Percentiles rank a stretch among this genome's conserved stretches.
These are phyloP conservation scores for Sinocyclocheilus grahami DNA, from an alignment of 2,113 vertebrate species.

Conservation along the genomic window DNA sequence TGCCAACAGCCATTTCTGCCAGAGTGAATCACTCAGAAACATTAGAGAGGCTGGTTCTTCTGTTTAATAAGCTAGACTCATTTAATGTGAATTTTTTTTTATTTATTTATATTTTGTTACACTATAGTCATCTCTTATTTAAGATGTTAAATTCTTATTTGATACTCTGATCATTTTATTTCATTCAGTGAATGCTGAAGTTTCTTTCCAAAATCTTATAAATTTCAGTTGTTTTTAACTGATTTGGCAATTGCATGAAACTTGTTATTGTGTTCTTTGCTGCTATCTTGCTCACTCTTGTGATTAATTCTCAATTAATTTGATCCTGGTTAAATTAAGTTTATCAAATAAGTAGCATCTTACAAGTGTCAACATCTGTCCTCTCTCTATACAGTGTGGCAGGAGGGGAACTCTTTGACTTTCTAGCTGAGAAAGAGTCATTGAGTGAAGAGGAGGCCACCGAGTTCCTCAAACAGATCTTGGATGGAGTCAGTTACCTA, in stretches of 20 bases:
- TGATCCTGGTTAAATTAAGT: background rate
- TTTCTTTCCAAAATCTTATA: background rate
- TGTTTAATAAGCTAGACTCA: background rate
- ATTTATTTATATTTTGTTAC: background rate
- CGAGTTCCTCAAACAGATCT: slow-evolving; percentile 98
- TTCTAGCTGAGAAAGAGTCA: slow-evolving; percentile 97
- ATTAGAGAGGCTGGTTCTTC: background rate
- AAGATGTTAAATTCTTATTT: background rate
- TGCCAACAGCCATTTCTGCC: background rate
- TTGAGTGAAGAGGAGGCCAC: slow-evolving; percentile 96
- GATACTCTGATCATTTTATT: background rate
- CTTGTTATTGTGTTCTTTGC: background rate
- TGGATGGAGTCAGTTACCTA: slow-evolving; percentile 95
- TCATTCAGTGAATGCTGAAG: too few relatives aligned
- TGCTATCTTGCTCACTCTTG: background rate
- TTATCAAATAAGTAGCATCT: background rate
- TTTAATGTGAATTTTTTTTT: background rate
- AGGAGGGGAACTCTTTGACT: slow-evolving; percentile 96
- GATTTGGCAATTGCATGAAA: background rate
- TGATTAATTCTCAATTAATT: background rate
- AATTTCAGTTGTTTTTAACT: too few relatives aligned
- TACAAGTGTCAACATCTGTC: slow-evolving; percentile 8
- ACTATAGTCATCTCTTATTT: background rate
- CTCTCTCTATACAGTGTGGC: slow-evolving; percentile 82
- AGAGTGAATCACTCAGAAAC: background rate